A percentile compares a stretch with the other conserved stretches of the same genome.
Conservation (phyloP, 2,797 vertebrate genomes). For the Sphenopsis melanotis region DNA sequence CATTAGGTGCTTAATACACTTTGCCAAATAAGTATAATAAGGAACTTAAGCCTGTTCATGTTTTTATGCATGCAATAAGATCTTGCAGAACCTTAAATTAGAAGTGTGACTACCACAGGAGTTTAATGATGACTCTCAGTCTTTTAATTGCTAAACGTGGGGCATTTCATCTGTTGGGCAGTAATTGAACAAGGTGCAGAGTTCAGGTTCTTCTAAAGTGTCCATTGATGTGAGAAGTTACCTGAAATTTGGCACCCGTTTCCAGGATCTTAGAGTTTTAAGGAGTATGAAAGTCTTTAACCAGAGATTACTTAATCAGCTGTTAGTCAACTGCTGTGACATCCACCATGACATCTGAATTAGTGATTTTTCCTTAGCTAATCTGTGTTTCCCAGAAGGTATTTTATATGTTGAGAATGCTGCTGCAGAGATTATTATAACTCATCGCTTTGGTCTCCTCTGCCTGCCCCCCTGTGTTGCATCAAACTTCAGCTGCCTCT, state of each 20-base stretch:
- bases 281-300: not conserved
- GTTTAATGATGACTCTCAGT: not conserved
- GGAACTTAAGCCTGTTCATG: not conserved
- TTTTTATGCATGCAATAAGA: not conserved
- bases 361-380: not conserved
- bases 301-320: not conserved
- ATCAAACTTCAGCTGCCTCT: not conserved
- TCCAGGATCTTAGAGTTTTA: not conserved
- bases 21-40: not conserved
- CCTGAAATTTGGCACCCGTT: not conserved
- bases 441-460: not conserved
- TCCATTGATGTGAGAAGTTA: not conserved
- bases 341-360: not conserved
- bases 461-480: not conserved
- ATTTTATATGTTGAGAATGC: not conserved
- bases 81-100: not conserved
- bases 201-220: not conserved
- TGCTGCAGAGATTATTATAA: not conserved
- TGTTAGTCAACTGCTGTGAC: not conserved
- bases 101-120: not conserved
- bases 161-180: accelerated
- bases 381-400: not conserved
- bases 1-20: not conserved
- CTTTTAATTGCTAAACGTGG: not conserved
- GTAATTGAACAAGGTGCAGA: not conserved